Conservation (phyloP, 2,888 invertebrate species). For the Synanthedon myopaeformis region DNA sequence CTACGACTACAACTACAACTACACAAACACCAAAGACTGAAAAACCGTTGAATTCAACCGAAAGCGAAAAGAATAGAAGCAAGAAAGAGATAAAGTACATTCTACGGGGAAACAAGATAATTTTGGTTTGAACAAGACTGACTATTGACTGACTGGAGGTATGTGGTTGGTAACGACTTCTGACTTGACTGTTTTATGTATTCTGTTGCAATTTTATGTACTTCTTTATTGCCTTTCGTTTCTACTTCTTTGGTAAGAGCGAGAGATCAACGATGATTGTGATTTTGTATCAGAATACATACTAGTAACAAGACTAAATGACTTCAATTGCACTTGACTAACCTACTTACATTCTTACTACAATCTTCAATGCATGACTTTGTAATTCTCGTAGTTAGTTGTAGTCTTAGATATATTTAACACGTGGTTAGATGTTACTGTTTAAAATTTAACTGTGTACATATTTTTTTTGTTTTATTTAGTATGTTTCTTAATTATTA, state of each 20-base stretch:
- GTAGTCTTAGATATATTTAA: conserved; percentile 4
- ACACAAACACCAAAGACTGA: conserved; percentile 16
- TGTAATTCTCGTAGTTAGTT: conserved; percentile 9
- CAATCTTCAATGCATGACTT: conserved; percentile 6
- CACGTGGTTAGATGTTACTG: conserved; percentile 5
- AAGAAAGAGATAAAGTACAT: conserved; percentile 55
- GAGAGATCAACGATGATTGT: background rate
- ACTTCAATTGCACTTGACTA: conserved; percentile 14
- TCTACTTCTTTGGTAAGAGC: conserved; percentile 1
- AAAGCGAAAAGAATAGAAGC: conserved; percentile 34
- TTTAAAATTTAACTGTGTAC: background rate
- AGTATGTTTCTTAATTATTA: too few relatives aligned
- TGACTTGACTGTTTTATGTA: conserved; percentile 3
- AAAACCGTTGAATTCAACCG: conserved; percentile 30
- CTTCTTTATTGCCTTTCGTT: conserved; percentile 1
- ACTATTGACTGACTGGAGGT: conserved; percentile 17
- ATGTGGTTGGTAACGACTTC: conserved; percentile 3
- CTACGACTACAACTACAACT: conserved; percentile 4
- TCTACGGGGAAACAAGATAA: conserved; percentile 62
- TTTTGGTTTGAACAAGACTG: conserved; percentile 54
- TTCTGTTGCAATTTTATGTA: conserved; percentile 1
- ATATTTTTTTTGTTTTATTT: too few relatives aligned
- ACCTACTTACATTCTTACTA: conserved; percentile 5
- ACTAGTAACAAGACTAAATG: conserved; percentile 2
- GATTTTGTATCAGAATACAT: conserved; percentile 2